Conservation (phyloP, 2,797 vertebrate genomes). For the Cossypha polioptera region DNA sequence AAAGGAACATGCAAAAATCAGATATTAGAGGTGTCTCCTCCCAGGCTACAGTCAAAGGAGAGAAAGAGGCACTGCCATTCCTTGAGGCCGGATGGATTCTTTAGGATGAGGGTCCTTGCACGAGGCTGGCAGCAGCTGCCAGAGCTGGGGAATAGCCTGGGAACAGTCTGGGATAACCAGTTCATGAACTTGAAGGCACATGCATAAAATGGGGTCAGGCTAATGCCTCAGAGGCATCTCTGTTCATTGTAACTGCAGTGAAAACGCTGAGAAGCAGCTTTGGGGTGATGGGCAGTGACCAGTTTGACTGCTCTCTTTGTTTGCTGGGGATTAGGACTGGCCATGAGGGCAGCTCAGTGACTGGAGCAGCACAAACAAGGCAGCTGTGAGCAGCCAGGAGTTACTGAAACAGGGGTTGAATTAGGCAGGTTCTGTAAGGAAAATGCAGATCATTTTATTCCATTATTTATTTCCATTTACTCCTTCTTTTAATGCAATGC, state of each 20-base stretch:
- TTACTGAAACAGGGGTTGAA: background rate
- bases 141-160: background rate
- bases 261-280: background rate
- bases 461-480: background rate
- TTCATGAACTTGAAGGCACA: fast-evolving
- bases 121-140: fast-evolving
- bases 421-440: background rate
- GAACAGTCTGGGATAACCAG: background rate
- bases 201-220: background rate
- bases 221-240: background rate
- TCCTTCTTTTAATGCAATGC: background rate
- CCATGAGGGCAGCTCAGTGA: background rate
- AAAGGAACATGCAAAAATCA: background rate
- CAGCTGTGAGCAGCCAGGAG: background rate
- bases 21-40: background rate
- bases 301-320: background rate
- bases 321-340: background rate
- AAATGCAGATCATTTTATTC: background rate
- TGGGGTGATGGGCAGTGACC: background rate
- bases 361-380: background rate
- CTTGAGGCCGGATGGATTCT: background rate
- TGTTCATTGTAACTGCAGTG: background rate
- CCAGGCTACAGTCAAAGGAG: background rate
- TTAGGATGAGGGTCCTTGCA: background rate
- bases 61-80: background rate